Conservation (phyloP, 2,113 vertebrate species). For the Accipiter virgatus region DNA sequence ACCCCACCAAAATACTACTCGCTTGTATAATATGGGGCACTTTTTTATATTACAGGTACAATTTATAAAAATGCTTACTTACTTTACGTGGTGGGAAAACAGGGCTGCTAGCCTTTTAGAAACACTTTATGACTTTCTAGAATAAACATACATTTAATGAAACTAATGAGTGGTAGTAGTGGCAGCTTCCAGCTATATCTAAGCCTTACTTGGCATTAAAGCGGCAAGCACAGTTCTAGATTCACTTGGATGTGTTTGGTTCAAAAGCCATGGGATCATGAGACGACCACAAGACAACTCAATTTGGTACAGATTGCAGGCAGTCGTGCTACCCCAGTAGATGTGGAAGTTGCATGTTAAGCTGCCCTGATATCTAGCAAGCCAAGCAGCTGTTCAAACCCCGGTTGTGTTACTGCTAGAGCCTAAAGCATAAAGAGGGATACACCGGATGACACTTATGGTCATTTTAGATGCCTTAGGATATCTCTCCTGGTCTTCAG, state of each 20-base stretch:
- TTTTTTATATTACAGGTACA: background rate
- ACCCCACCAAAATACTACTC: background rate
- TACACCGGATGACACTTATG: background rate
- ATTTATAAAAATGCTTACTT: background rate
- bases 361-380: background rate
- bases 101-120: background rate
- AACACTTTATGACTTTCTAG: background rate
- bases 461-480: background rate
- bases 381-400: background rate
- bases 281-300: background rate
- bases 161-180: background rate
- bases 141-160: background rate
- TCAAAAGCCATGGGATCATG: background rate
- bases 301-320: fast-evolving
- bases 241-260: background rate
- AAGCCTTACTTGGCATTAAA: background rate
- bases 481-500: background rate
- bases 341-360: background rate
- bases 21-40: background rate
- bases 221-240: background rate
- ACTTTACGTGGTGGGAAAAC: background rate
- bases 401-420: background rate
- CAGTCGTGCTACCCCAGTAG: background rate
- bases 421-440: background rate
- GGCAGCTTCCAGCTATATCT: background rate